Evolutionary conservation across 2,888 invertebrate species (phyloP).

Genomic region (Agrilus biguttatus): DNA sequence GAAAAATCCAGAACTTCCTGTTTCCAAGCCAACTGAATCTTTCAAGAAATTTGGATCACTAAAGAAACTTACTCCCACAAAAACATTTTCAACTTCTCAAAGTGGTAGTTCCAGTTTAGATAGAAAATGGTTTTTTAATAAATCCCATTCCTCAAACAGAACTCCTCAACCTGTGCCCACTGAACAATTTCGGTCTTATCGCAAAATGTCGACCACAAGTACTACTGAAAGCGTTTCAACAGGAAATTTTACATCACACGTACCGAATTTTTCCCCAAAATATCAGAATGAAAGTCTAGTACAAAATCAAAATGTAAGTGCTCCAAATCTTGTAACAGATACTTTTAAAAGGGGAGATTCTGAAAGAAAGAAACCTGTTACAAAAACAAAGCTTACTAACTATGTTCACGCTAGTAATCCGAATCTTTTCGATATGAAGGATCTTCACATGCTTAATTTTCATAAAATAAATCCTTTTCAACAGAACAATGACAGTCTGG

Average conservation of each 20-base stretch:
- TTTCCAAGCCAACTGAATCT: constrained; percentile 18
- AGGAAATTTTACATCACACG: constrained; percentile 30
- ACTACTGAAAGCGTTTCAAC: constrained; percentile 23
- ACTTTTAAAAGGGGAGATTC: constrained; percentile 5
- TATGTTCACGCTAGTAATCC: constrained; percentile 60
- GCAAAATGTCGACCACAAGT: constrained; percentile 40
- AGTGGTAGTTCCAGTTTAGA: constrained; percentile 52
- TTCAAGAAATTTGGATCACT: constrained; percentile 54
- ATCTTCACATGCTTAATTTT: constrained; percentile 22
- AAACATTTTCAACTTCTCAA: constrained; percentile 29
- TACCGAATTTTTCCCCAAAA: constrained; percentile 23
- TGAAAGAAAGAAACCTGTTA: constrained; percentile 3
- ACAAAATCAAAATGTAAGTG: constrained; percentile 23
- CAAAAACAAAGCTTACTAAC: constrained; percentile 21
- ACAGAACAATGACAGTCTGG: constrained; percentile 41
- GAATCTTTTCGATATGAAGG: constrained; percentile 47
- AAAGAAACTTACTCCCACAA: constrained; percentile 48
- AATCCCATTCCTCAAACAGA: constrained; percentile 25
- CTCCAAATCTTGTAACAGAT: constrained; percentile 24
- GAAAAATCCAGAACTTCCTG: constrained; percentile 21
- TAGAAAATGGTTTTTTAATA: constrained; percentile 50
- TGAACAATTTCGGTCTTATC: constrained; percentile 61
- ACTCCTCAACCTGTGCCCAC: constrained; percentile 60
- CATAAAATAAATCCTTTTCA: constrained; percentile 28
- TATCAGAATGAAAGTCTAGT: constrained; percentile 15